Percentiles rank a stretch among this genome's conserved stretches.
Conservation (phyloP, 2,113 vertebrate genomes). For the Alaudala cheleensis region DNA sequence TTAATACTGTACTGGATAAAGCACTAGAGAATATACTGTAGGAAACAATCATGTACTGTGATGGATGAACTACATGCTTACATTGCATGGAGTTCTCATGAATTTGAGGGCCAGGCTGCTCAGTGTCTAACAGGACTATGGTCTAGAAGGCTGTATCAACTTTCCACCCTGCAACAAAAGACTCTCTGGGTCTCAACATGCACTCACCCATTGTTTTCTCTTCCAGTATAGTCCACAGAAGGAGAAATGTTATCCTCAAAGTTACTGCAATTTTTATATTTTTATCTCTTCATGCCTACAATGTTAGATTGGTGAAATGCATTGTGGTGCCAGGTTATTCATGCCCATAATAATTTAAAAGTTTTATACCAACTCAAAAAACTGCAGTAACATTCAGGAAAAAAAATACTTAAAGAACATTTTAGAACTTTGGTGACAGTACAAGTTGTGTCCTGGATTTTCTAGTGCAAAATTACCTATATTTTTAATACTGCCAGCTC, state of each 20-base stretch:
- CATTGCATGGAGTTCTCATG: background rate
- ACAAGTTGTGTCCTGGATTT: background rate
- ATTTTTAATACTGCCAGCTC: background rate
- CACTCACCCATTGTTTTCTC: background rate
- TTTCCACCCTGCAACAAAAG: background rate
- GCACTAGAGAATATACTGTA: background rate
- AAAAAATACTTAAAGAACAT: background rate
- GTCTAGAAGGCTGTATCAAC: background rate
- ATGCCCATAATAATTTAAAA: background rate
- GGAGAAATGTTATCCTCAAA: background rate
- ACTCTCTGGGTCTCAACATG: background rate
- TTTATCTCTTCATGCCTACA: background rate
- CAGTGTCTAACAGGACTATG: too few species aligned
- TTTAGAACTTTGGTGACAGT: background rate
- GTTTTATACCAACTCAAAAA: background rate
- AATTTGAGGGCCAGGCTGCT: background rate
- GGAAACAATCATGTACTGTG: background rate
- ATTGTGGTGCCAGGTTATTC: background rate
- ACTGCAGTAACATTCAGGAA: background rate
- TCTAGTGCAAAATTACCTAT: background rate
- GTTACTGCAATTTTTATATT: background rate
- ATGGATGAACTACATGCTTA: background rate
- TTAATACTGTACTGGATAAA: conserved; percentile 24
- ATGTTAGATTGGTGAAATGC: background rate
- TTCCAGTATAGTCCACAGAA: background rate